Percentiles rank a stretch among this genome's conserved stretches.
phyloP scores from a whole-genome alignment of 2,797 vertebrate species.

The Dicrostonyx torquatus region DNA sequence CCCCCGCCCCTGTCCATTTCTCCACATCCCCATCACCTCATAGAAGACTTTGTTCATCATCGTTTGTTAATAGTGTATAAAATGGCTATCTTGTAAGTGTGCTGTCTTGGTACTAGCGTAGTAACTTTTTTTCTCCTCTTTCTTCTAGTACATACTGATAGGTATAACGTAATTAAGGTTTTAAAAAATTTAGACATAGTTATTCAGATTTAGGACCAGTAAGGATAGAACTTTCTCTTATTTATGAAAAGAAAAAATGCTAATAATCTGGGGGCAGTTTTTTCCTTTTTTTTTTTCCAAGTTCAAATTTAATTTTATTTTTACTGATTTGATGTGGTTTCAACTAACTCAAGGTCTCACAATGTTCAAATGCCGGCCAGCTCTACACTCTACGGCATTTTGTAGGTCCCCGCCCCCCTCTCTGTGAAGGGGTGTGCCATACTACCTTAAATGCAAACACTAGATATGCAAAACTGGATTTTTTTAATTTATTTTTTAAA shows the following conservation, averaged over 20 bases:
- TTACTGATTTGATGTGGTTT: constrained; percentile 97
- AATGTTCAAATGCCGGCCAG: constrained; percentile 93
- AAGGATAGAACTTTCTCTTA: constrained; percentile 98
- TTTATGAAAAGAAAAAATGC: constrained; percentile 89
- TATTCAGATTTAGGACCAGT: constrained; percentile 98
- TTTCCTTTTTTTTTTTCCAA: constrained; percentile 84
- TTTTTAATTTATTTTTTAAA: constrained; percentile 93
- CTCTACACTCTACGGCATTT: constrained; percentile 93
- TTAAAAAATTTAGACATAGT: constrained; percentile 92
- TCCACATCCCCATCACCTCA: constrained; percentile 91
- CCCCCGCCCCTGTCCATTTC: constrained; percentile 88
- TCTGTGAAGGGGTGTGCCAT: constrained; percentile 94
- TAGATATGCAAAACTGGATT: constrained; percentile 98
- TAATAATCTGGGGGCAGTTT: constrained; percentile 91
- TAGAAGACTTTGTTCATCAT: constrained; percentile 91
- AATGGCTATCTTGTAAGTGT: constrained; percentile 95
- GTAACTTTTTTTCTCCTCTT: constrained; percentile 90
- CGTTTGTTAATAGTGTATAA: constrained; percentile 96
- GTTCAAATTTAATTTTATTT: constrained; percentile 84
- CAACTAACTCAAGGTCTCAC: constrained; percentile 99
- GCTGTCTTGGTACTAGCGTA: constrained; percentile 96
- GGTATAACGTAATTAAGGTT: constrained; percentile 96
- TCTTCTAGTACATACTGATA: constrained; percentile 96
- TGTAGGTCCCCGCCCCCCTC: constrained; percentile 91
- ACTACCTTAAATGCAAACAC: constrained; percentile 99